phyloP scores from a whole-genome alignment of 2,888 invertebrate genomes.

The Ochropleura plecta region DNA sequence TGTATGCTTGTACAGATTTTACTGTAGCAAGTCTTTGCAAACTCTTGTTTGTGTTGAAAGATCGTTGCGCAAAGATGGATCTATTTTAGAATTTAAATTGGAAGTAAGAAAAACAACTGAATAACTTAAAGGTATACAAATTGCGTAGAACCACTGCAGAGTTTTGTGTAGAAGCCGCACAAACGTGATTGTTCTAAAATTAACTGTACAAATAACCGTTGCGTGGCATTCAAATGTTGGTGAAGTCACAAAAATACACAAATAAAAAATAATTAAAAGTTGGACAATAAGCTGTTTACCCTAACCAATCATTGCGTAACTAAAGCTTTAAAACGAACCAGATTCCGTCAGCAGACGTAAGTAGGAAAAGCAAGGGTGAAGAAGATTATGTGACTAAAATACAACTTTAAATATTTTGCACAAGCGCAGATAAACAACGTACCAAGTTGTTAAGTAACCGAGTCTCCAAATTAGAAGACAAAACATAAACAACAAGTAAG shows the following conservation, averaged over 20 bases:
- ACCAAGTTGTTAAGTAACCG: conserved; percentile 62
- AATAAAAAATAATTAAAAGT: conserved; percentile 33
- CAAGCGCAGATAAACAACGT: conserved; percentile 60
- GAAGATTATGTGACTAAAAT: conserved; percentile 55
- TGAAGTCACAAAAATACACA: conserved; percentile 34
- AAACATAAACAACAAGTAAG: conserved; percentile 67
- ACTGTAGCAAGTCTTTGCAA: conserved; percentile 13
- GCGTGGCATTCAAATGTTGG: conserved; percentile 24
- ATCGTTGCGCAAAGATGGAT: conserved; percentile 29
- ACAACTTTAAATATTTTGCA: conserved; percentile 63
- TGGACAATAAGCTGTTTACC: conserved; percentile 40
- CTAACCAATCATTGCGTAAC: conserved; percentile 30
- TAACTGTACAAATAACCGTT: conserved; percentile 39
- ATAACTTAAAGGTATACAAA: conserved; percentile 22
- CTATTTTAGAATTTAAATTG: conserved; percentile 32
- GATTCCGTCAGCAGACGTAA: conserved; percentile 19
- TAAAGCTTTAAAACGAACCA: conserved; percentile 23
- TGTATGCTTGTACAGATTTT: conserved; percentile 23
- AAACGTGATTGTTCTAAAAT: conserved; percentile 41
- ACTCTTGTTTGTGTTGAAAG: conserved; percentile 5
- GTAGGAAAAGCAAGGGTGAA: conserved; percentile 19
- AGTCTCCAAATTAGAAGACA: conserved; percentile 67
- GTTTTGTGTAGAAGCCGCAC: conserved; percentile 30
- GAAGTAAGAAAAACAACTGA: conserved; percentile 37
- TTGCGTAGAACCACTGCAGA: conserved; percentile 9